Evolutionary conservation across 2,888 invertebrate genomes (phyloP), one percentile per base, ranked within the genome.

Genomic region (Tyria jacobaeae): DNA sequence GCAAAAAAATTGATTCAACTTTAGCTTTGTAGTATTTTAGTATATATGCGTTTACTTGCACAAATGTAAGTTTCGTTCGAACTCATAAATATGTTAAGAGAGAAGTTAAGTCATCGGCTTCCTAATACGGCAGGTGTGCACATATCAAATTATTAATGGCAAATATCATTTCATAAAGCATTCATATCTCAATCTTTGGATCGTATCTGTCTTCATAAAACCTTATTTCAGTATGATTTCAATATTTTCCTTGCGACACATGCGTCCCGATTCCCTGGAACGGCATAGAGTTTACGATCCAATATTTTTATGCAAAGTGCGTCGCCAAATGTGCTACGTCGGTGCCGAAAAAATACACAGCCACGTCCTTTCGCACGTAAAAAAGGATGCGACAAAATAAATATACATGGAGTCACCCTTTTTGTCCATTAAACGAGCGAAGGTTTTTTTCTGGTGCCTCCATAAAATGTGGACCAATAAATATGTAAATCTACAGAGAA

Each of bases 401-500:
- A 94, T 94, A 94, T 91, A 94, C 92, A 90, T 82, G 80, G 79
- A 89, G 89, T 88, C 92, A 92, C 92, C 93, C 94, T 94, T 94
- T 94, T 93, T 91, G 92, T 92, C 91, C 92, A 91, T 93, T 90
- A 92, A 93, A 94, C 89, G 86, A 85, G 88, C 89, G 84, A 82
- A 85, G 89, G 84, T 89, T 92, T 92, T 84, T 93, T 90, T 76
- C 86, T 86, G 87, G 78, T 88, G 88, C 89, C 84, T 79, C 89
- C 91, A 92, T 94, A 94, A 94, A 94, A 91, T 91, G 91, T 90
- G 94, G 90, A 91, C 94, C 93, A 94, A 94, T 94, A 94, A 94
- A 94, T 94, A 94, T 94, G 94, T 93, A 93, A 94, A 94, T 93
- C 87, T 89, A 89, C 82, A 76, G 82, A 82, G 84, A 87, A 89